Conservation (phyloP, 2,797 vertebrate genomes). For the Macropus fuliginosus region DNA sequence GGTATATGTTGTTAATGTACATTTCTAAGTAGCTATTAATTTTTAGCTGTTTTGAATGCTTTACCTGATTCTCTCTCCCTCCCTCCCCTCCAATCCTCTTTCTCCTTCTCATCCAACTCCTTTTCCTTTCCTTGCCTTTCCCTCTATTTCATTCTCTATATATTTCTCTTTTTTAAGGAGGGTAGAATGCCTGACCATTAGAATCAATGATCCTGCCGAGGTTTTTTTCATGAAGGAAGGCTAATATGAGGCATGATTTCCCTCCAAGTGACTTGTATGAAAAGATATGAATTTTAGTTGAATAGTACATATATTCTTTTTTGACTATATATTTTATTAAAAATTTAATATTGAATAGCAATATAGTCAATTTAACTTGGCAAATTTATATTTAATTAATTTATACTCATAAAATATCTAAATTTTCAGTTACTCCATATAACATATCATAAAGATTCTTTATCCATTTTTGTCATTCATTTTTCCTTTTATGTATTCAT, state of each 20-base stretch:
- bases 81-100: neutral
- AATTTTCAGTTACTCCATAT: neutral
- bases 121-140: neutral
- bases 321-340: neutral
- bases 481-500: neutral
- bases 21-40: conserved; percentile 57
- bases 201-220: neutral
- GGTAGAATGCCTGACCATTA: neutral
- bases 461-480: neutral
- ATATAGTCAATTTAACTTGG: neutral
- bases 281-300: neutral
- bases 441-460: neutral
- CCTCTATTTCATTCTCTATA: neutral
- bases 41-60: conserved; percentile 10
- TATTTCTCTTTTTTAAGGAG: neutral
- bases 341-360: neutral
- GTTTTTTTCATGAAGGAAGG: neutral
- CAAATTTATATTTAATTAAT: neutral
- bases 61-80: neutral
- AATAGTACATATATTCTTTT: neutral
- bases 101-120: neutral
- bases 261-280: neutral
- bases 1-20: conserved; percentile 54
- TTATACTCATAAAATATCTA: neutral
- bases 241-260: neutral